These are phyloP conservation scores for Caradrina clavipalpis DNA, from an alignment of 2,888 invertebrate species.

Conservation along the genomic window DNA sequence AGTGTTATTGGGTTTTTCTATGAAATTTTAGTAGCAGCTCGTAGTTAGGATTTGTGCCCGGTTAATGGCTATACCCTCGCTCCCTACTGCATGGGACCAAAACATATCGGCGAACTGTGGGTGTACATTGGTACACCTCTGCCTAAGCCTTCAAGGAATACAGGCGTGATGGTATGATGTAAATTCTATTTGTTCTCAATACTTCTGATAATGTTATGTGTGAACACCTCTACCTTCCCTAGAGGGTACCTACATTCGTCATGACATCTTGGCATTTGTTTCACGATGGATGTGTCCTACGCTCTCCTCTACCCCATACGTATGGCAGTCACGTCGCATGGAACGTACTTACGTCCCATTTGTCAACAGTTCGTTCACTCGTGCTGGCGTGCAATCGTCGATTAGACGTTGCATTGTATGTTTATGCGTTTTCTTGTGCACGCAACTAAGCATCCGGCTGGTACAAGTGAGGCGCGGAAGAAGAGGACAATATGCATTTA, in stretches of 20 bases:
- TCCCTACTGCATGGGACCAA: too few species aligned
- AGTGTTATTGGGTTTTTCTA: too few species aligned
- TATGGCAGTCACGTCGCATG: slow-evolving; percentile 21
- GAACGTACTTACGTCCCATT: slow-evolving; percentile 46
- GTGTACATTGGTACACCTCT: too few species aligned
- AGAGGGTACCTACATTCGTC: neutral
- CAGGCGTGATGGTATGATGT: too few species aligned
- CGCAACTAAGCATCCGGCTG: slow-evolving; percentile 39
- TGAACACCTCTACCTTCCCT: too few species aligned
- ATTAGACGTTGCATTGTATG: slow-evolving; percentile 39
- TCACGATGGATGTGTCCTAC: neutral
- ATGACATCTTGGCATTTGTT: slow-evolving; percentile 6
- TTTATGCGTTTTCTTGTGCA: slow-evolving; percentile 51
- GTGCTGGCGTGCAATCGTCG: slow-evolving; percentile 41
- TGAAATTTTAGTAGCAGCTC: too few species aligned
- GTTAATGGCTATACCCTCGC: too few species aligned
- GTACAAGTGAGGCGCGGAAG: slow-evolving; percentile 13
- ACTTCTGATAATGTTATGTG: too few species aligned
- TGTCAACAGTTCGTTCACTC: slow-evolving; percentile 52
- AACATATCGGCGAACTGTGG: too few species aligned
- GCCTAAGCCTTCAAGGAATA: too few species aligned
- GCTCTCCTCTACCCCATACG: neutral
- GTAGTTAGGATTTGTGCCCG: too few species aligned
- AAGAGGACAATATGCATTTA: slow-evolving; percentile 3
- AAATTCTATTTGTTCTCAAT: too few species aligned